Evolutionary conservation across 1,140 invertebrate species (phyloP).

Genomic region (Hycleus phaleratus): DNA sequence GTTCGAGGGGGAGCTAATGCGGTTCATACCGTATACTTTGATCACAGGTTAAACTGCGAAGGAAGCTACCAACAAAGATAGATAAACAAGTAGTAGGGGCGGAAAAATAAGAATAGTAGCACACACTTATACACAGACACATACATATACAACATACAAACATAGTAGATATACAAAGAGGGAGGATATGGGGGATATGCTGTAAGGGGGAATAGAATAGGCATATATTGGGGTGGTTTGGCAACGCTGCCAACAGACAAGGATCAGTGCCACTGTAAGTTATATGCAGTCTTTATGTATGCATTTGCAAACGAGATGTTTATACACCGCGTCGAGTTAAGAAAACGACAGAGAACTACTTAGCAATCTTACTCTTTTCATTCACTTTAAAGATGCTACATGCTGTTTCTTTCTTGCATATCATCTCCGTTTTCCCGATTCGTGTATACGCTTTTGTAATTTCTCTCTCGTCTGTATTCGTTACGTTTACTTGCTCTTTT

Average conservation of each 20-base stretch:
- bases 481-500: background rate
- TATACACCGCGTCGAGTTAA: slow-evolving; percentile 30
- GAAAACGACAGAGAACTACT: slow-evolving; percentile 12
- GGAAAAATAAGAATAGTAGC: slow-evolving; percentile 30
- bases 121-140: background rate
- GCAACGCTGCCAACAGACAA: slow-evolving; percentile 31
- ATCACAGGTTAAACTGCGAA: slow-evolving; percentile 34
- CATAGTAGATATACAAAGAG: background rate
- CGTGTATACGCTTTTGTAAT: slow-evolving; percentile 5
- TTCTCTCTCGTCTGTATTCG: background rate
- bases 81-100: slow-evolving; percentile 22
- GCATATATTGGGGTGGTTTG: background rate
- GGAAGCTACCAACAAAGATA: slow-evolving; percentile 25
- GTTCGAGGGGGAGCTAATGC: slow-evolving; percentile 24
- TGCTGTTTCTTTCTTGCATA: background rate
- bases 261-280: slow-evolving; percentile 35
- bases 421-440: background rate
- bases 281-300: slow-evolving; percentile 34
- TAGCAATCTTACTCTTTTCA: background rate
- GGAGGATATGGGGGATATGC: background rate
- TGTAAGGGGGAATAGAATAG: background rate
- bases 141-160: background rate
- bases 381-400: background rate
- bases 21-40: slow-evolving; percentile 27
- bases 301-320: slow-evolving; percentile 38